Base-by-base conservation (phyloP, 2,797 vertebrate species). In the Serranus cabrilla region DNA sequence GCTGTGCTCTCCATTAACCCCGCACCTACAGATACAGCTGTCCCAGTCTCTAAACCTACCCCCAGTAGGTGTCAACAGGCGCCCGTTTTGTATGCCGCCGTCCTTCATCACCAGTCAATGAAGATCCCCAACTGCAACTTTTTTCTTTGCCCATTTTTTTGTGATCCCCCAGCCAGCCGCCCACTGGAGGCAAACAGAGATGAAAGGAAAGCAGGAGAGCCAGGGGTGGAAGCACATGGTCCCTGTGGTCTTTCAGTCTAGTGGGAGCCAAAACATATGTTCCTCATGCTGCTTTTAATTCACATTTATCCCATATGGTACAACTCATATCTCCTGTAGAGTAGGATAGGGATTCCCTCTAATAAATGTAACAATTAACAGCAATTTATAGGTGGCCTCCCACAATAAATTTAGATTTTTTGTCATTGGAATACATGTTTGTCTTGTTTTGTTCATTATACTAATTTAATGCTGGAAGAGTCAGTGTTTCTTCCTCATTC, bases 61-160 rank as follows among this genome's bases (percentile, higher is more conserved):
- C 84, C 21, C 47, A 34, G 49, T 50, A 74, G 80, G 78, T 87
- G 83, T 78, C 73, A 88, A 88, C 85, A 89, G 84, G 80, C 55
- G 23, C 75, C 78, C 27, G 13, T 65, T 82, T 54, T 63, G 57
- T 31, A 70, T 62, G 69, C 71, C 42, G 46, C 80, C 79, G 83
- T 90, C 91, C 87, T 86, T 90, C 88, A 86, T 87, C 89, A 34
- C 79, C 69, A 40, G 64, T 77, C 87, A 90, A 87, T 88, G 71
- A 87, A 74, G 61, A 80, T 60, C 56, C 74, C 76, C 17, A 37
- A 71, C 59, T 40, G 46, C 67, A 67, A 31, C n/a, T 6, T 23
- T 25, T 63, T 71, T 68, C 71, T 67, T 20, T 34, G n/a, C 8
- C 34, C 1, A 12, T 71, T 80, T 72, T 71, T 20, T 83, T 86